These are phyloP conservation scores for Aphodius granarius DNA, from an alignment of 2,888 invertebrate genomes.

Conservation along the genomic window DNA sequence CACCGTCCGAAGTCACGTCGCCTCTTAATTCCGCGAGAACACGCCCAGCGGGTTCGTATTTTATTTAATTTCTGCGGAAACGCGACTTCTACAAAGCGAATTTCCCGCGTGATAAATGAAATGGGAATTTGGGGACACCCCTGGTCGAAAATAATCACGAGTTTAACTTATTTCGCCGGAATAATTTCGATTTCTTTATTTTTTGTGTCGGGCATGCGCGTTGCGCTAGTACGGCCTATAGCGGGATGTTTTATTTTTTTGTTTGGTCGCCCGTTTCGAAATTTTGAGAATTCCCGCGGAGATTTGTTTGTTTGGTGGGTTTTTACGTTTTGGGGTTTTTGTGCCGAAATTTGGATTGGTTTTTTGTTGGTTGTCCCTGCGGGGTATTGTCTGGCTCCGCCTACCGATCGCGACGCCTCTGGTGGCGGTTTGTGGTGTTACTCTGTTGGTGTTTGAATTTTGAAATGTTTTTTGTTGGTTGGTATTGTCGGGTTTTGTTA, in stretches of 20 bases:
- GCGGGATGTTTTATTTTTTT: not conserved
- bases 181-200: not conserved
- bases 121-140: not conserved
- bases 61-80: not conserved
- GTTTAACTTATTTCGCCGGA: not conserved
- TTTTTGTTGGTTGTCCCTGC: not conserved
- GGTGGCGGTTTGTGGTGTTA: not conserved
- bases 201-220: conserved; percentile 15
- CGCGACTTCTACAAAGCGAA: not conserved
- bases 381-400: not conserved
- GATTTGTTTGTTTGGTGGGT: not conserved
- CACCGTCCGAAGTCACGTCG: not conserved
- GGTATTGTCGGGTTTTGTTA: no score
- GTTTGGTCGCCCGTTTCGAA: not conserved
- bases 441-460: not conserved
- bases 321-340: not conserved
- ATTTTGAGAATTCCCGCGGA: not conserved
- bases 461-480: not conserved
- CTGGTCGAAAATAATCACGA: not conserved
- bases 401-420: not conserved
- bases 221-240: conserved; percentile 20
- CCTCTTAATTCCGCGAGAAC: conserved; percentile 18
- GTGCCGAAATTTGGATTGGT: not conserved
- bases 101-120: not conserved
- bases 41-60: conserved; percentile 17